Conservation (phyloP, 1,140 invertebrate species). For the Habropoda laboriosa region DNA sequence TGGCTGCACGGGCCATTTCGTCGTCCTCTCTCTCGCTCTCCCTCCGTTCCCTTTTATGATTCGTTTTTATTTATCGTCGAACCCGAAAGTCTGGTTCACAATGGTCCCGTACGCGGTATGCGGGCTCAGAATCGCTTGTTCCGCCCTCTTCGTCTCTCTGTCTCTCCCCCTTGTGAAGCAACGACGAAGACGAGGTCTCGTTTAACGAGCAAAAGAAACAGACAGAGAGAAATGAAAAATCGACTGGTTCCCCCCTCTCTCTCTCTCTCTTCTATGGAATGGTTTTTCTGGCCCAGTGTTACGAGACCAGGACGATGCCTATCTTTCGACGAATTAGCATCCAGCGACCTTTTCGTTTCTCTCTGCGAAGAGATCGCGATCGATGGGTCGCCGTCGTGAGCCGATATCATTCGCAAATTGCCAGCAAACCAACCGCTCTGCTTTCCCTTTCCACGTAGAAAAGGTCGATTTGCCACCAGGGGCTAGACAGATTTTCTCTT, state of each 20-base stretch:
- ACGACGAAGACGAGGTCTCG: background rate
- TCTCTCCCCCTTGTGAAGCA: background rate
- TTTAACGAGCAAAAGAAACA: background rate
- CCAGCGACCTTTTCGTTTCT: slow-evolving; percentile 52
- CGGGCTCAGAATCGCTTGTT: slow-evolving; percentile 35
- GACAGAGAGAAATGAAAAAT: slow-evolving; percentile 31
- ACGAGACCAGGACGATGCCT: slow-evolving; percentile 39
- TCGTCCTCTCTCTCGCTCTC: slow-evolving; percentile 25
- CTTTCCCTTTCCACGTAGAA: slow-evolving; percentile 46
- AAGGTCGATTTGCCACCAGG: slow-evolving; percentile 16
- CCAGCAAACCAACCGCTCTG: background rate
- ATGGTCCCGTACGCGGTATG: slow-evolving; percentile 60
- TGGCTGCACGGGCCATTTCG: slow-evolving; percentile 33
- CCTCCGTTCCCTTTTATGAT: slow-evolving; percentile 37
- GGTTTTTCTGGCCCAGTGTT: slow-evolving; percentile 41
- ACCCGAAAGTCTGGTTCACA: slow-evolving; percentile 48
- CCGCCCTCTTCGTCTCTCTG: slow-evolving; percentile 9
- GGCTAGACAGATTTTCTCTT: slow-evolving; percentile 19
- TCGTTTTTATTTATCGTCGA: slow-evolving; percentile 43
- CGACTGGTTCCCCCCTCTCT: background rate
- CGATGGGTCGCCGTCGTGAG: slow-evolving; percentile 25
- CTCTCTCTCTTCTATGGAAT: slow-evolving; percentile 19
- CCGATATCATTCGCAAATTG: slow-evolving; percentile 39
- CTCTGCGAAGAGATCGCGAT: slow-evolving; percentile 41
- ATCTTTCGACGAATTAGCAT: slow-evolving; percentile 57